Evolutionary conservation across 2,113 vertebrate species (phyloP), one percentile per base, ranked within the genome.

Genomic region (Burhinus bistriatus): DNA sequence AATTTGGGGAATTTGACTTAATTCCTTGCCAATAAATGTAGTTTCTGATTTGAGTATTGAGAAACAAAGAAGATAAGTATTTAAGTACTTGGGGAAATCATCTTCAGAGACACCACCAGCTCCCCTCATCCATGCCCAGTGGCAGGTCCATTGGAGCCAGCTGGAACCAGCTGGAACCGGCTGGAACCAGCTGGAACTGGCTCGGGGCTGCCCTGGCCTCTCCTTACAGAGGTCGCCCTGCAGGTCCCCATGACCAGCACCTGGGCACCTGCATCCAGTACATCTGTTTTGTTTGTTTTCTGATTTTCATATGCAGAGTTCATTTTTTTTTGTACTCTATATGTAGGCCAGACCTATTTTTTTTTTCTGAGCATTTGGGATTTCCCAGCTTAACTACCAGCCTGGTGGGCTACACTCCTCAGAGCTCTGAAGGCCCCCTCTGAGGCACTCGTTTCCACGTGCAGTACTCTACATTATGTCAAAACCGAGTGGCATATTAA

Each of bases 21-120:
- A 88, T 86, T 90, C 36, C 36, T 77, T 90, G 10, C 23, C 34
- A 30, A 61, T 69, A 88, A 92, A 95, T 80, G 42, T 77, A 87
- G 44, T 87, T 79, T 79, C 52, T 55, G 13, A 34, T 64, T 87
- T 59, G 6, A 5, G 3, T 76, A 34, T 38, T 71, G 58, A 90
- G 30, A 77, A 95, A 36, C 7, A 86, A 79, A 76, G 23, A 59
- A 9, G 5, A 32, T 8, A 83, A 88, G 72, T 78, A 61, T 19
- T 36, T 21, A 91, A 90, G 16, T 36, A 71, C 18, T 87, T 29
- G 23, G 19, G 11, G 14, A 85, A 45, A 83, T 68, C 18, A 29
- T 79, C 29, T 66, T 42, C 65, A 71, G 73, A 71, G 47, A 25
- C 57, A 64, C 11, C 9, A 72, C 8, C 25, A 65, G 12, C 23